Evolutionary conservation across 2,797 vertebrate species (phyloP).

Genomic region (Phalanger gymnotis): DNA sequence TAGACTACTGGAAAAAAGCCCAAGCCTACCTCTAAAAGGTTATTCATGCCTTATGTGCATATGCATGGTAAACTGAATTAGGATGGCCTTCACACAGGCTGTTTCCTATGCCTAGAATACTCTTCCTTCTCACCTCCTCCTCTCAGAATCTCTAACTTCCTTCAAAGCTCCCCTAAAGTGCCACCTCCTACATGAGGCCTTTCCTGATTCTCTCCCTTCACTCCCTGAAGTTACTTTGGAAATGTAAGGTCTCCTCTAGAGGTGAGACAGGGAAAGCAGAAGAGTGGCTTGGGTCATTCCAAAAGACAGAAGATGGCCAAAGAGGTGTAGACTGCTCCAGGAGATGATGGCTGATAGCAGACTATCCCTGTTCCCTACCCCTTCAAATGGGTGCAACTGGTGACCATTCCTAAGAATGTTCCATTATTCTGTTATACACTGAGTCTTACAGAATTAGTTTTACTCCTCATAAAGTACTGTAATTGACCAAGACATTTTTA

Average conservation of each 20-base stretch:
- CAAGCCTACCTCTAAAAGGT: background rate
- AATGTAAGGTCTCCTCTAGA: background rate
- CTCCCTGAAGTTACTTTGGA: background rate
- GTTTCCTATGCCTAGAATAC: background rate
- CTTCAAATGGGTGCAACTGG: background rate
- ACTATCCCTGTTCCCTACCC: background rate
- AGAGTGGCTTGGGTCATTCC: background rate
- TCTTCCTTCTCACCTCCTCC: background rate
- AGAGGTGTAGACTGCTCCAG: background rate
- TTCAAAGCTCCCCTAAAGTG: background rate
- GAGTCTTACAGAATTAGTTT: background rate
- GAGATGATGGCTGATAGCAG: background rate
- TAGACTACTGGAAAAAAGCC: background rate
- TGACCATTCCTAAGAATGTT: background rate
- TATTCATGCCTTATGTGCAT: background rate
- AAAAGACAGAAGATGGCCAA: background rate
- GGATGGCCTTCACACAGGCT: background rate
- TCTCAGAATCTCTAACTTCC: background rate
- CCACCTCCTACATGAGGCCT: background rate
- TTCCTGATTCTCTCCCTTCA: background rate
- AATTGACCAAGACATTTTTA: background rate
- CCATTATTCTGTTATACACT: background rate
- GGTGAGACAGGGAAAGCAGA: background rate
- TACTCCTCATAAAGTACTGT: background rate
- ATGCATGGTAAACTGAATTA: background rate